Percentiles rank a stretch among this genome's conserved stretches.
These are phyloP conservation scores for Myotis vivesi DNA, from an alignment of 2,797 vertebrate genomes.

Conservation along the genomic window DNA sequence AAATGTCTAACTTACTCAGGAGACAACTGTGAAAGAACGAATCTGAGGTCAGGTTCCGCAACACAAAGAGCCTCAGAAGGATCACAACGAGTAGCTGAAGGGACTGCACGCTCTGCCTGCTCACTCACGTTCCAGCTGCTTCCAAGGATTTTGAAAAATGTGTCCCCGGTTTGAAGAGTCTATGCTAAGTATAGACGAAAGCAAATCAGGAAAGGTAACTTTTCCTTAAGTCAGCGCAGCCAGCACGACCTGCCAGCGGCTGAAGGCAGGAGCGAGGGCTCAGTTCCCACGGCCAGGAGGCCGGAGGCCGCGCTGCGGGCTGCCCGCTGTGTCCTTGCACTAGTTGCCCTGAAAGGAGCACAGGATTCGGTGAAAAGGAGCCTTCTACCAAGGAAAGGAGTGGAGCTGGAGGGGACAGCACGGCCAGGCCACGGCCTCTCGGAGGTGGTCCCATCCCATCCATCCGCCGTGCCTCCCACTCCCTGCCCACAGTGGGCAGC, in stretches of 20 bases:
- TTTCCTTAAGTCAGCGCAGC: not conserved
- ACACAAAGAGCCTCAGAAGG: not conserved
- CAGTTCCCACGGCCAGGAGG: not conserved
- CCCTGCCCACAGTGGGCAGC: no score
- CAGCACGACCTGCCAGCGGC: not conserved
- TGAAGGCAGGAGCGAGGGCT: not conserved
- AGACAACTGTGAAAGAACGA: not conserved
- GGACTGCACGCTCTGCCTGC: not conserved
- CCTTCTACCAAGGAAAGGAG: not conserved
- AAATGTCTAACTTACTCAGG: not conserved
- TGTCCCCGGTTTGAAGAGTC: not conserved
- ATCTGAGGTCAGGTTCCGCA: not conserved
- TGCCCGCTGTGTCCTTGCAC: not conserved
- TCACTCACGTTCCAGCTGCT: not conserved
- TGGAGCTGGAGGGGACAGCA: not conserved
- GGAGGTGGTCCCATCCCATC: not conserved
- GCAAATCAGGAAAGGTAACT: not conserved
- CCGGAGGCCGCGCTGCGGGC: not conserved
- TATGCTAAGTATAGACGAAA: not conserved
- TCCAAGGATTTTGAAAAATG: not conserved
- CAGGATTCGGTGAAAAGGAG: constrained; percentile 27
- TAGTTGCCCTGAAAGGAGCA: not conserved
- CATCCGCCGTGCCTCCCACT: not conserved
- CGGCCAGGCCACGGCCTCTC: not conserved
- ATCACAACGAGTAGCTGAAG: not conserved